These are phyloP conservation scores for Spea bombifrons DNA, from an alignment of 2,113 vertebrate species.

Conservation along the genomic window DNA sequence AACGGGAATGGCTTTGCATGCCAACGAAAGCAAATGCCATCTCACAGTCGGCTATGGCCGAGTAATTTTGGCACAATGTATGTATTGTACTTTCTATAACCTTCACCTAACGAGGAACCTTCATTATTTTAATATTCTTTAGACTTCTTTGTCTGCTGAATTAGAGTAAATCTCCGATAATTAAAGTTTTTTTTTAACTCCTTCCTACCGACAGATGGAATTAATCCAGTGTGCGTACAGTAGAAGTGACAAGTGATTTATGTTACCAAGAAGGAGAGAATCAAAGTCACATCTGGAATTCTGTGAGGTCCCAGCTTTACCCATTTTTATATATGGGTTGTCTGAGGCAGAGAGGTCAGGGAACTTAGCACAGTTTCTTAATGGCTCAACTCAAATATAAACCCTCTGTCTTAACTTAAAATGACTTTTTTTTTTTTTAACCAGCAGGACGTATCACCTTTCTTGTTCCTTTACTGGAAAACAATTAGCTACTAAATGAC, in stretches of 20 bases:
- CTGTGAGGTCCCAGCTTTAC: slow-evolving; percentile 15
- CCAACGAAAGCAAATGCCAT: background rate
- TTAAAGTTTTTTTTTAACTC: slow-evolving; percentile 19
- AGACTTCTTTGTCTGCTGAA: slow-evolving; percentile 6
- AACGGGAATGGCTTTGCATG: background rate
- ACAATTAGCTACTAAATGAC: too few relatives aligned
- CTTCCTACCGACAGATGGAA: slow-evolving; percentile 35
- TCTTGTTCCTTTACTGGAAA: too few relatives aligned
- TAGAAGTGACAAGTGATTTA: slow-evolving; percentile 38
- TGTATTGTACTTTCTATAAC: background rate
- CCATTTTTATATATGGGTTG: slow-evolving; percentile 18
- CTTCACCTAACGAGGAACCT: background rate
- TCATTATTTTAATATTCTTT: background rate
- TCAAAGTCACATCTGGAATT: slow-evolving; percentile 35
- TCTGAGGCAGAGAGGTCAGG: slow-evolving; percentile 23
- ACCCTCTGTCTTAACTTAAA: background rate
- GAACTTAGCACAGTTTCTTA: slow-evolving; percentile 16
- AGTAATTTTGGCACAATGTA: background rate
- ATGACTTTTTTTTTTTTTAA: background rate
- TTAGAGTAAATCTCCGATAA: slow-evolving; percentile 11
- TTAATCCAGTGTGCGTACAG: slow-evolving; percentile 8
- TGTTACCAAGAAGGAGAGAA: slow-evolving; percentile 13
- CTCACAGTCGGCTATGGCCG: too few relatives aligned
- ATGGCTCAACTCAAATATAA: background rate
- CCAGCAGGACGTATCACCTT: too few relatives aligned